These are phyloP conservation scores for Leiothrix lutea DNA, from an alignment of 2,113 vertebrate species.

Conservation along the genomic window DNA sequence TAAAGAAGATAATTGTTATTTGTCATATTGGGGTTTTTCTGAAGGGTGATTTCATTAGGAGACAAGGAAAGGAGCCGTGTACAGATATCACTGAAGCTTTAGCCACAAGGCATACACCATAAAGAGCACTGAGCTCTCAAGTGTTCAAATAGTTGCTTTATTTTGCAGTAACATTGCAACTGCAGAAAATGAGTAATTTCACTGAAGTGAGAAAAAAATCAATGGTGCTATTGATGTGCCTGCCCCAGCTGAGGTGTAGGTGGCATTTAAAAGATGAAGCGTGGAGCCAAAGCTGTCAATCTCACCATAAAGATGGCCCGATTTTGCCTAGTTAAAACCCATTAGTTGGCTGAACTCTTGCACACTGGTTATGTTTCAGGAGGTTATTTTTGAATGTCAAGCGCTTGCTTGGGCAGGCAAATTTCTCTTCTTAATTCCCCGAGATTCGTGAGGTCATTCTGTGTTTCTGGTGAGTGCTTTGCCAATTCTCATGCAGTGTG, in stretches of 20 bases:
- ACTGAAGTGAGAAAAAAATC: neutral
- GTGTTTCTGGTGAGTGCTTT: neutral
- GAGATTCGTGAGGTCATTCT: neutral
- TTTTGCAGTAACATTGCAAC: neutral
- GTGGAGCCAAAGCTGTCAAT: neutral
- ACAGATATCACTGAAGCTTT: neutral
- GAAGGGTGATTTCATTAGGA: neutral
- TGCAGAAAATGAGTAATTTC: neutral
- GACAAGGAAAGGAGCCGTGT: neutral
- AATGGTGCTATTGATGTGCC: neutral
- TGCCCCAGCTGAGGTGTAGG: neutral
- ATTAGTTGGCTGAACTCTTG: neutral
- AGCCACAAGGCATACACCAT: neutral
- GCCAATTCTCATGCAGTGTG: neutral
- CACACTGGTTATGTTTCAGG: neutral
- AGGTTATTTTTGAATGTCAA: neutral
- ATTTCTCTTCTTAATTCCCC: neutral
- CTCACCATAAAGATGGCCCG: neutral
- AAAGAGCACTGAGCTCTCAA: neutral
- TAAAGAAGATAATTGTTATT: neutral
- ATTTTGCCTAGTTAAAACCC: neutral
- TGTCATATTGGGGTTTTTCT: fast-evolving
- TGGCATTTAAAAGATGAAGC: neutral
- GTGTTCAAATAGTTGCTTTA: neutral
- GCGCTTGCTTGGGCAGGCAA: neutral